Base-by-base conservation (phyloP, 1,140 invertebrate species). In the Anagrus nilaparvatae region DNA sequence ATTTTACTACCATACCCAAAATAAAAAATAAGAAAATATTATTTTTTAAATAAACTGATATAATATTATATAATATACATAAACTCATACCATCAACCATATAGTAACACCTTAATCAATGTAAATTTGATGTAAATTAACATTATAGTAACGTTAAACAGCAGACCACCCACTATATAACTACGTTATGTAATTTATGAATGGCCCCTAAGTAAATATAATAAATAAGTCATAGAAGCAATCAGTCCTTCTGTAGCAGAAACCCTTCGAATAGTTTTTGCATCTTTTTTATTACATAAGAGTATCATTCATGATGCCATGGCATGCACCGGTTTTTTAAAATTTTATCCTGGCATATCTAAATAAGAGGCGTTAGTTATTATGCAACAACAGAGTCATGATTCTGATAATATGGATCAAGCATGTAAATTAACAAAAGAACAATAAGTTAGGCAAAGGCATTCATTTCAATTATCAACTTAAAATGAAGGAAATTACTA, bases 231-330 rank as follows among this genome's bases (percentile, higher is more conserved):
- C 0, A 91, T 89, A 59, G 76, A 86, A 52, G 91, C 89, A 0
- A 78, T 96, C 55, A 87, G 90, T 48, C 91, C 93, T 1, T 90
- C 89, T 0, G 81, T 94, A 13, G 92, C 91, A 0, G 92, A 98
- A 62, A 87, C 88, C 54, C 65, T 95, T 4, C 72, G 95, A 6
- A 85, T 91, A 0, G 85, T 96, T 0, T 99, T 97, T 67, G 92
- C 93, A 1, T 91, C 94, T 1, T 84, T 97, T 54, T 65, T 97
- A 2, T 97, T 93, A 93, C 94, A 98, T 63, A 92, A 97, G 72
- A 92, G 89, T 2, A 84, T 97, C 29, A 89, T 96, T 0, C 90
- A 96, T 60, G 94, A 98, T 63, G 92, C 92, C 5, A 97, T 97
- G 83, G 91, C 93, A 0, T 94, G 90, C 59, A 90, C 93, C 1